Conservation (phyloP, 2,888 invertebrate species). For the Thera obeliscata region DNA sequence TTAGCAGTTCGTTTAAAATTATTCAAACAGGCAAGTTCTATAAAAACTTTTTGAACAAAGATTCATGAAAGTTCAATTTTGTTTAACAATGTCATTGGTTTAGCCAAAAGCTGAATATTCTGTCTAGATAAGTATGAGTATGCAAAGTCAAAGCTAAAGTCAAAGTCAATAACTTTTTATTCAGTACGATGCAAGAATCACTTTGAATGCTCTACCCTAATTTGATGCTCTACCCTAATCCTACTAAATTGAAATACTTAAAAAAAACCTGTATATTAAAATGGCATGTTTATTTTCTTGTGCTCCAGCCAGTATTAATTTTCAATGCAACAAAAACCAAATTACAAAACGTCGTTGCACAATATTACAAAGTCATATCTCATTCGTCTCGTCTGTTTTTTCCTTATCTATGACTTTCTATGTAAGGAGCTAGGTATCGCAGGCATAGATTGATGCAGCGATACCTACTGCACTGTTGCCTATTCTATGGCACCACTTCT, state of each 20-base stretch:
- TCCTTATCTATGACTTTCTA: constrained; percentile 42
- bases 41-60: no score
- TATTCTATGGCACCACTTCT: constrained; percentile 39
- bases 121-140: no score
- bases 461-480: constrained; percentile 46
- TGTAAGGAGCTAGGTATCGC: constrained; percentile 55
- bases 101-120: no score
- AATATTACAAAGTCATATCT: constrained; percentile 24
- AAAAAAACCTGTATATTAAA: not conserved
- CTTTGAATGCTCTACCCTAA: no score
- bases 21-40: no score
- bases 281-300: not conserved
- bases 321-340: constrained; percentile 21
- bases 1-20: no score
- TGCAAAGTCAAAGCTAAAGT: no score
- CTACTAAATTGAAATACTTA: not conserved
- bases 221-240: no score
- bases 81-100: no score
- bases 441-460: constrained; percentile 51
- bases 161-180: no score
- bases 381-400: constrained; percentile 34
- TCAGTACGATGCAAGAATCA: no score
- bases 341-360: constrained; percentile 12
- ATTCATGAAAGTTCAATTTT: no score
- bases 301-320: constrained; percentile 6